phyloP scores from a whole-genome alignment of 2,888 invertebrate genomes.

The Rotaria sp. region DNA sequence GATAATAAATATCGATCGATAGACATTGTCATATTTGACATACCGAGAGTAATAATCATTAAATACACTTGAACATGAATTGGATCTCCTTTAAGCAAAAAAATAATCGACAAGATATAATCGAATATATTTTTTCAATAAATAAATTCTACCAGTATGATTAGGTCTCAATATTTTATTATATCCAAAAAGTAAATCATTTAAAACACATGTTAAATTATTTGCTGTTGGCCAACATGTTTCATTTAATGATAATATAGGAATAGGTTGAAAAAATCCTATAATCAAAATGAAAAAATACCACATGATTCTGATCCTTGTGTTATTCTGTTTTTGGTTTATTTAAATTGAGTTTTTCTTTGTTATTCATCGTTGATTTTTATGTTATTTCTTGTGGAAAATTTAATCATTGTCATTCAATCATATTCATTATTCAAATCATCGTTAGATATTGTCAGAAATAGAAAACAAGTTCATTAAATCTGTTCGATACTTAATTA shows the following conservation, averaged over 20 bases:
- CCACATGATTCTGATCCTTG: not conserved
- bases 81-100: not conserved
- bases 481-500: not conserved
- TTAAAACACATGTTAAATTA: slow-evolving; percentile 21
- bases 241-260: not conserved
- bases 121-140: not conserved
- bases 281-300: not conserved
- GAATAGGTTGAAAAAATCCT: not conserved
- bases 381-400: not conserved
- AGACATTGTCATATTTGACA: not conserved
- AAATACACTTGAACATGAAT: slow-evolving; percentile 3
- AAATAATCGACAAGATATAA: not conserved
- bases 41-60: slow-evolving; percentile 18
- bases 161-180: slow-evolving; percentile 5
- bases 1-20: no score
- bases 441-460: not conserved
- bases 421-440: not conserved
- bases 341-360: not conserved
- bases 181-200: not conserved
- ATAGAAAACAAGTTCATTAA: no score
- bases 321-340: not conserved
- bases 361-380: not conserved
- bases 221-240: slow-evolving; percentile 24
- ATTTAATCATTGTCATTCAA: not conserved
- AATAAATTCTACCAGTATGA: not conserved